These are phyloP conservation scores for Lophotriccus pileatus DNA, from an alignment of 2,797 vertebrate genomes.

Conservation along the genomic window DNA sequence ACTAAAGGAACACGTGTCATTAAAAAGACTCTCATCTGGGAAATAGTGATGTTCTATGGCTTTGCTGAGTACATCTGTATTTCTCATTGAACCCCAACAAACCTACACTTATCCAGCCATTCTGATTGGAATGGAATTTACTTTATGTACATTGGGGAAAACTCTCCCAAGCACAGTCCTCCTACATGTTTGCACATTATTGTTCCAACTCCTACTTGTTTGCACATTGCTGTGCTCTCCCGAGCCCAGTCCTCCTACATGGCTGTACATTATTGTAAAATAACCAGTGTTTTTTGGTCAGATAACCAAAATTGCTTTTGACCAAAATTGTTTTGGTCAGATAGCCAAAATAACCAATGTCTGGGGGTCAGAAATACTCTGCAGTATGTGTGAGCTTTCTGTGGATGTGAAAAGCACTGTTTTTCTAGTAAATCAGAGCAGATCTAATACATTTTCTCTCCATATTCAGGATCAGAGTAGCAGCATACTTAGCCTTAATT, in stretches of 20 bases:
- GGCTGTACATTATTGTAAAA: neutral
- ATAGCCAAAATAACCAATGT: neutral
- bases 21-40: neutral
- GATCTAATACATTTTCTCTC: neutral
- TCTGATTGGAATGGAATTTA: neutral
- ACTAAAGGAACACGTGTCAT: neutral
- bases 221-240: neutral
- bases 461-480: neutral
- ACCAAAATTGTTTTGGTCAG: neutral
- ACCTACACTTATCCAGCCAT: neutral
- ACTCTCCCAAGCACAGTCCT: neutral
- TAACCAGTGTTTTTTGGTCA: neutral
- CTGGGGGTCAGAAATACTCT: neutral
- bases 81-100: neutral
- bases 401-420: neutral
- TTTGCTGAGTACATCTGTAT: neutral
- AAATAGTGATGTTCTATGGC: neutral
- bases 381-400: neutral
- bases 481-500: neutral
- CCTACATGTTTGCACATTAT: neutral
- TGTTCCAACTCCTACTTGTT: neutral
- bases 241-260: neutral
- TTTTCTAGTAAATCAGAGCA: neutral
- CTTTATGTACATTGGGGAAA: neutral
- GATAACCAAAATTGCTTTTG: neutral